These are phyloP conservation scores for Dicerorhinus sumatrensis DNA, from an alignment of 2,113 vertebrate genomes.

Conservation along the genomic window DNA sequence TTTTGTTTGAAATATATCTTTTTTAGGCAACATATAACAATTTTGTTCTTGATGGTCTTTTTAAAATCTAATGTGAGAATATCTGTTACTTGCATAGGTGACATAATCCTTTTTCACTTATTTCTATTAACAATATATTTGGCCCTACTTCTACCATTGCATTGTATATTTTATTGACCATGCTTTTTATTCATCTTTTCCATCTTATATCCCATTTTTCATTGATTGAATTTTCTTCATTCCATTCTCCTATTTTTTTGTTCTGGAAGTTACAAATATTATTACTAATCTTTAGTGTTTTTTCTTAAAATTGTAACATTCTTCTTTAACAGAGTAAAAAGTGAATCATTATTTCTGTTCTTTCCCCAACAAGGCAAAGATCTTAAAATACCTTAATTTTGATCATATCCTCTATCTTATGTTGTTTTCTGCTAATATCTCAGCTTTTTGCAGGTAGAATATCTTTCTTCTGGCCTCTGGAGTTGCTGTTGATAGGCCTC, in stretches of 20 bases:
- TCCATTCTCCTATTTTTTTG: background rate
- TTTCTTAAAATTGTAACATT: background rate
- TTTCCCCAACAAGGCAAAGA: background rate
- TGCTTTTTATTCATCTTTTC: background rate
- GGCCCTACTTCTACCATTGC: background rate
- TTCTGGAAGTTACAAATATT: background rate
- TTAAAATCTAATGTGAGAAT: background rate
- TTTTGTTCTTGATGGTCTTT: background rate
- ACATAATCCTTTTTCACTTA: background rate
- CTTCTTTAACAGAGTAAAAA: background rate
- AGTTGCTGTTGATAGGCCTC: background rate
- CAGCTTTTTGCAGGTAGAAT: background rate
- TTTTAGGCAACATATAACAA: background rate
- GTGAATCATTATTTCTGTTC: background rate
- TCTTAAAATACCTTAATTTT: background rate
- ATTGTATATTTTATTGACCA: background rate
- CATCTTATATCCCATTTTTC: background rate
- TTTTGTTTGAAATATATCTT: background rate
- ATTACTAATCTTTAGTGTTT: background rate
- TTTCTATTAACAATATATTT: background rate
- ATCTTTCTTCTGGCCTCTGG: background rate
- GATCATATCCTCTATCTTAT: background rate
- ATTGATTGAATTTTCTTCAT: background rate
- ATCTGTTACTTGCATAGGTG: background rate
- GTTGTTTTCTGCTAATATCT: background rate